Evolutionary conservation across 2,113 vertebrate species (phyloP).

Genomic region (Eclectus roratus): DNA sequence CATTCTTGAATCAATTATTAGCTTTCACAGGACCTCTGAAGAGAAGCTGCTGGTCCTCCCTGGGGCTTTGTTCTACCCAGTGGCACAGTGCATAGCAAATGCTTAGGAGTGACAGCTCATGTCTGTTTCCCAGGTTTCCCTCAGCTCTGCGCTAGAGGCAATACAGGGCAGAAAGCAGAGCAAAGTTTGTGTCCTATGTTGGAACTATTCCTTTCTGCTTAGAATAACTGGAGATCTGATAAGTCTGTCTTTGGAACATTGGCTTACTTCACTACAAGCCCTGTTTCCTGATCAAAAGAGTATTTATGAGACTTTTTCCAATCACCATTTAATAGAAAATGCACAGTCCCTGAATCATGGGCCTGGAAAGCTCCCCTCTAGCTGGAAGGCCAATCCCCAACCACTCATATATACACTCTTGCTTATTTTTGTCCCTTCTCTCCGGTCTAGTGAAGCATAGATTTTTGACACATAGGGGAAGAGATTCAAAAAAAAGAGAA

Average conservation of each 20-base stretch:
- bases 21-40: neutral
- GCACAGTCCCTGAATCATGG: neutral
- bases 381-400: neutral
- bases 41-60: neutral
- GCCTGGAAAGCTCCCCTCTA: neutral
- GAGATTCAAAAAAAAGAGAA: neutral
- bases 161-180: neutral
- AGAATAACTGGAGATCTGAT: neutral
- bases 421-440: neutral
- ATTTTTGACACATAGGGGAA: neutral
- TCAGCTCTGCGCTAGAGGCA: neutral
- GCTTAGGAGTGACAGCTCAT: neutral
- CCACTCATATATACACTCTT: neutral
- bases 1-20: neutral
- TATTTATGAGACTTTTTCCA: neutral
- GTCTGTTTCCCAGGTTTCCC: neutral
- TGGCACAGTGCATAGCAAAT: neutral
- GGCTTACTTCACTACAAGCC: neutral
- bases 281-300: neutral
- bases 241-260: neutral
- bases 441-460: neutral
- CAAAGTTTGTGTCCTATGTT: neutral
- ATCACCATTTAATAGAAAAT: neutral
- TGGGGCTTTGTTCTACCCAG: neutral
- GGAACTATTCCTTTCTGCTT: neutral